Conservation (phyloP, 2,113 vertebrate genomes). For the Festucalex cinctus region DNA sequence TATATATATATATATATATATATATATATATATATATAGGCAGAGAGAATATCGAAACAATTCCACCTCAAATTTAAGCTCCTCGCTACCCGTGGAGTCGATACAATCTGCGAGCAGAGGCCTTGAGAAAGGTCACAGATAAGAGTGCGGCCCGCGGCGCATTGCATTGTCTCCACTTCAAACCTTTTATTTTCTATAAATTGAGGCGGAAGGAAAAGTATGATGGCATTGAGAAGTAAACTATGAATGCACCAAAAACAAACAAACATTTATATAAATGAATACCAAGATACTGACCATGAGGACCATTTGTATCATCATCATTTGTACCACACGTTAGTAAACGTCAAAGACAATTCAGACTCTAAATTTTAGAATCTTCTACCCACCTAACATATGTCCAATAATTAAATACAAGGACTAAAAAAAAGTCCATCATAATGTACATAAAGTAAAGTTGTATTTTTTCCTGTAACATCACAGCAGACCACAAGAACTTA, state of each 20-base stretch:
- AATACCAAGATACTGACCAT: not conserved
- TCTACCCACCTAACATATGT: no score
- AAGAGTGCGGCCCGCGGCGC: conserved; percentile 37
- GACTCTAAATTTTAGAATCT: no score
- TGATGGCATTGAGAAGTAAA: conserved; percentile 14
- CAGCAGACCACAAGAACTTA: no score
- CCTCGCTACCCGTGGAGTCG: conserved; percentile 55
- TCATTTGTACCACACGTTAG: no score
- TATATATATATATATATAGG: conserved; percentile 34
- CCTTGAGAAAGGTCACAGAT: conserved; percentile 67
- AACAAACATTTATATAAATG: not conserved
- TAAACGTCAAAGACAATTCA: no score
- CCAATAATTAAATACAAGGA: no score
- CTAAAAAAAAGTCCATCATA: no score
- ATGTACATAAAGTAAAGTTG: no score
- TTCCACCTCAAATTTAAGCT: conserved; percentile 69
- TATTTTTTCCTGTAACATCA: no score
- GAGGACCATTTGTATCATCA: not conserved
- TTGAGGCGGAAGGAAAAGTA: conserved; percentile 11
- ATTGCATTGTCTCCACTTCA: conserved; percentile 28
- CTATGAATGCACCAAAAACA: conserved; percentile 5
- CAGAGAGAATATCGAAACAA: conserved; percentile 70
- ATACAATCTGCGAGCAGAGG: conserved; percentile 59
- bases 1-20: not conserved
- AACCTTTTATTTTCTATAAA: conserved; percentile 12